Conservation (phyloP, 2,797 vertebrate species). For the Coregonus sp. region DNA sequence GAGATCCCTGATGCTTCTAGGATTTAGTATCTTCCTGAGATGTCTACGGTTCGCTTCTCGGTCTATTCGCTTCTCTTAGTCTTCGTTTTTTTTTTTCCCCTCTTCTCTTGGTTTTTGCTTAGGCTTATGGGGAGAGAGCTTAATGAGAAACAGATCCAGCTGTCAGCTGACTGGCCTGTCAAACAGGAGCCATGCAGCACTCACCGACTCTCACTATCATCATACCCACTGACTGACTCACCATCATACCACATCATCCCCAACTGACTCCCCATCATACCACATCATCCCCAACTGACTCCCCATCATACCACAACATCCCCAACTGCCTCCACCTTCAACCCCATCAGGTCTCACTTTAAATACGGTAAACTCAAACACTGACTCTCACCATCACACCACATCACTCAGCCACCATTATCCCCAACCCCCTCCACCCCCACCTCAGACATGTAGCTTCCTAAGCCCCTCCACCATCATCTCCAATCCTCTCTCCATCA, state of each 20-base stretch:
- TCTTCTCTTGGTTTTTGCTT: too few relatives aligned
- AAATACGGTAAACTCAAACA: too few relatives aligned
- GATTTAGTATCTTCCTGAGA: too few relatives aligned
- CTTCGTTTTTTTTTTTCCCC: too few relatives aligned
- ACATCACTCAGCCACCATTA: too few relatives aligned
- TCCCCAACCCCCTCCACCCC: too few relatives aligned
- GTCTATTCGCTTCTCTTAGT: too few relatives aligned
- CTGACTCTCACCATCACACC: too few relatives aligned
- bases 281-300: slow-evolving; percentile 49
- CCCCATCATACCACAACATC: slow-evolving; percentile 24
- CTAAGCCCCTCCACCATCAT: neutral
- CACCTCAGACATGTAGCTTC: neutral
- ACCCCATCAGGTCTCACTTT: neutral
- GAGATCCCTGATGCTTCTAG: too few relatives aligned
- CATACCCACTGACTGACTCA: too few relatives aligned
- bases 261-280: slow-evolving; percentile 53
- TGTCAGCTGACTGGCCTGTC: slow-evolving; percentile 58
- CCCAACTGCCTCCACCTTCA: neutral
- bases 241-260: slow-evolving; percentile 7
- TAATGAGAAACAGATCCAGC: slow-evolving; percentile 65
- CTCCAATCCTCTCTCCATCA: slow-evolving; percentile 8
- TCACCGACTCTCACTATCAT: too few relatives aligned
- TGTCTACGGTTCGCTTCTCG: too few relatives aligned
- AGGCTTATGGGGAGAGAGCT: slow-evolving; percentile 60
- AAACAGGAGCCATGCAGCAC: slow-evolving; percentile 21